Percentiles rank a stretch among this genome's conserved stretches.
phyloP scores from a whole-genome alignment of 2,113 vertebrate genomes.

The Zosterops lateralis region DNA sequence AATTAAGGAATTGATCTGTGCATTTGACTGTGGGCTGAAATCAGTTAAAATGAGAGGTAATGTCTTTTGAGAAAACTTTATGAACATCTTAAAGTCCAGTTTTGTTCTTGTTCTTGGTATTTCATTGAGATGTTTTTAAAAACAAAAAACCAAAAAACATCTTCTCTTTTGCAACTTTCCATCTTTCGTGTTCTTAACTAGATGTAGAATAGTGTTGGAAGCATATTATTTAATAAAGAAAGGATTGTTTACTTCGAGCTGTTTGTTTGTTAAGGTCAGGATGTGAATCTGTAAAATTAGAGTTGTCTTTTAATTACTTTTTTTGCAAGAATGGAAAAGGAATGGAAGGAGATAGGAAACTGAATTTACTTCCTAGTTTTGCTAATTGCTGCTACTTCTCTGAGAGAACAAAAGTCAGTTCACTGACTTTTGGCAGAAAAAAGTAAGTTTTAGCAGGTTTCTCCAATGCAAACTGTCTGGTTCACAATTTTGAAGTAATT shows the following conservation, averaged over 20 bases:
- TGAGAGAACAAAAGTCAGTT: neutral
- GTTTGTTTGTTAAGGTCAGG: neutral
- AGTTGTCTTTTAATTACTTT: neutral
- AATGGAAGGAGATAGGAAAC: neutral
- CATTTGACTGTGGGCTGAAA: neutral
- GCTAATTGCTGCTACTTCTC: neutral
- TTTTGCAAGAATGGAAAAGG: neutral
- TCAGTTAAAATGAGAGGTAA: neutral
- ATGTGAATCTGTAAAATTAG: neutral
- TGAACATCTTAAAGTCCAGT: neutral
- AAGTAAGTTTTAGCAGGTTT: neutral
- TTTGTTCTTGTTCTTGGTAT: neutral
- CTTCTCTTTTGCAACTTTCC: fast-evolving
- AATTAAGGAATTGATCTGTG: neutral
- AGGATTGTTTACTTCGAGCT: neutral
- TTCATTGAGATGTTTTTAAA: neutral
- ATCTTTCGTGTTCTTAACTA: neutral
- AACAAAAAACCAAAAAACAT: neutral
- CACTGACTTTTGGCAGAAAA: neutral
- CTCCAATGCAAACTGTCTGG: neutral
- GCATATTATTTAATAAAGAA: neutral
- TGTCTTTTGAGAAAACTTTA: neutral
- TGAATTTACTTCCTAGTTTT: neutral
- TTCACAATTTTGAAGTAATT: neutral
- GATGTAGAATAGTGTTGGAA: neutral